A percentile compares a stretch with the other conserved stretches of the same genome.
Evolutionary conservation across 2,888 invertebrate genomes (phyloP).

Genomic region (Catocala sponsa): DNA sequence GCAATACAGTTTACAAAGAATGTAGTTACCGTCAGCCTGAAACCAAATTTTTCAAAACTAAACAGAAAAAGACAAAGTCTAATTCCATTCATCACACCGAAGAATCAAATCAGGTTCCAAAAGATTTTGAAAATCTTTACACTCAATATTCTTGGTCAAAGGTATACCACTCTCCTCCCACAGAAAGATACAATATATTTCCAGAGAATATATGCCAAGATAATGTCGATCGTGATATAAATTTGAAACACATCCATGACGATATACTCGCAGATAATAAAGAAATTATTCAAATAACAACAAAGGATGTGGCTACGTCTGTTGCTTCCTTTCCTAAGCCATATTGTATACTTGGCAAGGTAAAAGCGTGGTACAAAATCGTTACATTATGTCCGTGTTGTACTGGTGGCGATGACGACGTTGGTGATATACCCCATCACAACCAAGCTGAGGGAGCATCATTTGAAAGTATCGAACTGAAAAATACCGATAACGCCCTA

Average conservation of each 20-base stretch:
- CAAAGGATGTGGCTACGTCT: slow-evolving; percentile 56
- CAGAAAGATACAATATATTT: slow-evolving; percentile 31
- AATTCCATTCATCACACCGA: slow-evolving; percentile 15
- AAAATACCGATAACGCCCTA: slow-evolving; percentile 48
- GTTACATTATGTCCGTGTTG: slow-evolving; percentile 74
- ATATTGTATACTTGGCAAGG: slow-evolving; percentile 26
- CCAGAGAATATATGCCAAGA: slow-evolving; percentile 18
- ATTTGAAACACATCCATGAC: background rate
- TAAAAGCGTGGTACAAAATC: slow-evolving; percentile 48
- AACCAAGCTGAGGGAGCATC: slow-evolving; percentile 57
- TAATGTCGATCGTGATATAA: slow-evolving; percentile 5
- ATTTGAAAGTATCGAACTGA: slow-evolving; percentile 71
- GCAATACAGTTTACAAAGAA: slow-evolving; percentile 67
- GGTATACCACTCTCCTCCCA: slow-evolving; percentile 62
- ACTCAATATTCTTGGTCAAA: slow-evolving; percentile 65
- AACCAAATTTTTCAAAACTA: slow-evolving; percentile 30
- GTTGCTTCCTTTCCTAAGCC: slow-evolving; percentile 48
- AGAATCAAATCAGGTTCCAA: slow-evolving; percentile 21
- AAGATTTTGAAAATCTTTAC: slow-evolving; percentile 14
- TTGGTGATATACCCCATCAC: slow-evolving; percentile 44
- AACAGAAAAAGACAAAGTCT: slow-evolving; percentile 10
- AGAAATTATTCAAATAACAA: slow-evolving; percentile 22
- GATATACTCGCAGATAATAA: background rate
- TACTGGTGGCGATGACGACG: slow-evolving; percentile 61
- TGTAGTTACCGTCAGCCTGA: slow-evolving; percentile 61